A percentile compares a stretch with the other conserved stretches of the same genome.
Evolutionary conservation across 2,888 invertebrate species (phyloP).

Genomic region (Melieria omissa): DNA sequence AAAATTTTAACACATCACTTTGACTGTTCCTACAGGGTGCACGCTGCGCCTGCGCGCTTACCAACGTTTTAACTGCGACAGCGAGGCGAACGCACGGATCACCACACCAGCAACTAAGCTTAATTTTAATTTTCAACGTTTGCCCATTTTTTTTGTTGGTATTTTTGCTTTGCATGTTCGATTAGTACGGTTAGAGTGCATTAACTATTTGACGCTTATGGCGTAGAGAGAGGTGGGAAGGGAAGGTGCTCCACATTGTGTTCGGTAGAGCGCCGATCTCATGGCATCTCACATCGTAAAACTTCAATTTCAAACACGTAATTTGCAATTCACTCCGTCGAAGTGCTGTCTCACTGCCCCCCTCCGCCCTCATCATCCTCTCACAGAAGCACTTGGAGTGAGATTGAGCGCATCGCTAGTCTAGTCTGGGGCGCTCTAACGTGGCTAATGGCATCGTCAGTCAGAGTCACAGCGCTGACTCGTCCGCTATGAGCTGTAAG

Average conservation of each 20-base stretch:
- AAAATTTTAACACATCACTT: no score
- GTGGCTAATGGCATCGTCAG: no score
- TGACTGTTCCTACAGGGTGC: no score
- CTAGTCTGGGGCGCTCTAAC: no score
- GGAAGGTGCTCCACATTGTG: slow-evolving; percentile 32
- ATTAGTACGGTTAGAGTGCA: slow-evolving; percentile 32
- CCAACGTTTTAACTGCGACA: background rate
- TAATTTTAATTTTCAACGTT: no score
- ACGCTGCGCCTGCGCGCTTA: slow-evolving; percentile 22
- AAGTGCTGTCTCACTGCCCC: background rate
- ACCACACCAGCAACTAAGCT: no score
- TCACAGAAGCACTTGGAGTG: no score
- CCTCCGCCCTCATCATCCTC: background rate
- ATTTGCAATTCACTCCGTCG: slow-evolving; percentile 57
- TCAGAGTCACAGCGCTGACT: no score
- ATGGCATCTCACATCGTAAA: slow-evolving; percentile 64
- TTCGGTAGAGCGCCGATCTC: slow-evolving; percentile 33
- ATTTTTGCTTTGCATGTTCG: slow-evolving; percentile 35
- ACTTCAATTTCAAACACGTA: slow-evolving; percentile 66
- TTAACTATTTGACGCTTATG: slow-evolving; percentile 36
- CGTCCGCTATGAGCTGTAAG: no score
- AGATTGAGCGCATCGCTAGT: no score
- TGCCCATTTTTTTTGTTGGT: background rate
- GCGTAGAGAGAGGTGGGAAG: slow-evolving; percentile 16
- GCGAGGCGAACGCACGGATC: background rate